Conservation (phyloP, 2,888 invertebrate species). For the Leptopilina syphax region DNA sequence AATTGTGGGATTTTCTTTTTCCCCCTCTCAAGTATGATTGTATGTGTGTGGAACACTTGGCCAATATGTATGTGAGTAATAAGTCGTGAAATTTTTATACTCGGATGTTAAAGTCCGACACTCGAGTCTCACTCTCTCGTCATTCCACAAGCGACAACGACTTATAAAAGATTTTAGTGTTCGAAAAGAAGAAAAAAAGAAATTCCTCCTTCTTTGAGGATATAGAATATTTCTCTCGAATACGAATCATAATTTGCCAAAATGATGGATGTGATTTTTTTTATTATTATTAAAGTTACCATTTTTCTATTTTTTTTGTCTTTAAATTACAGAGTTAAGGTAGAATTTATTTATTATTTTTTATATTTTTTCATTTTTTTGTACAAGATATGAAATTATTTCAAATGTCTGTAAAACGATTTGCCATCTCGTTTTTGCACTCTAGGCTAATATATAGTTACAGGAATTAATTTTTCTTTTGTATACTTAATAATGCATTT, state of each 20-base stretch:
- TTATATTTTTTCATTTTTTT: no score
- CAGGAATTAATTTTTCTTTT: constrained; percentile 14
- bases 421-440: constrained; percentile 41
- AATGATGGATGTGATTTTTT: constrained; percentile 10
- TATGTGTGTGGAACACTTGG: no score
- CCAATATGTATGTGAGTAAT: constrained; percentile 9
- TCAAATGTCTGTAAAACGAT: constrained; percentile 44
- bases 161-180: constrained; percentile 28
- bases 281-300: constrained; percentile 22
- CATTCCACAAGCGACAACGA: constrained; percentile 23
- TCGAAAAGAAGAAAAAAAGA: no score
- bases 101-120: constrained; percentile 26
- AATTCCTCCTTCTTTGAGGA: background rate
- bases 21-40: no score
- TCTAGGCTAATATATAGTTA: no score
- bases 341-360: background rate
- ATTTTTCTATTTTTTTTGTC: background rate
- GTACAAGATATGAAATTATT: background rate
- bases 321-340: background rate
- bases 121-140: background rate
- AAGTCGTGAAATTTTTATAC: constrained; percentile 41
- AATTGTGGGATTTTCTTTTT: no score
- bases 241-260: constrained; percentile 4
- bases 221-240: constrained; percentile 15
- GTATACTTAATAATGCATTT: constrained; percentile 57